These are phyloP conservation scores for Podiceps cristatus DNA, from an alignment of 2,113 vertebrate genomes.

Conservation along the genomic window DNA sequence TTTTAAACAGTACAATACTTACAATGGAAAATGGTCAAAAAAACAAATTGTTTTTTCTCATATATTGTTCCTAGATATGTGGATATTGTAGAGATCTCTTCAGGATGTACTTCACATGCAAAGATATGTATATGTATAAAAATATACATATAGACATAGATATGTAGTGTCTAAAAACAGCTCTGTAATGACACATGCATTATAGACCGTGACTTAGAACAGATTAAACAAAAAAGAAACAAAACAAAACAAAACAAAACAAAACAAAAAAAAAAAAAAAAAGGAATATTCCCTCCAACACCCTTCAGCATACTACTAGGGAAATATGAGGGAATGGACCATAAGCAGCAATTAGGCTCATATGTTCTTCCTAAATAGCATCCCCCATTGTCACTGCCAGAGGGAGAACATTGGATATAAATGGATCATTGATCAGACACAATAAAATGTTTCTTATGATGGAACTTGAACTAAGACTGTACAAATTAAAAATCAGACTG, in stretches of 20 bases:
- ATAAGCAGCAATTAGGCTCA: not conserved
- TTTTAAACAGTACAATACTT: not conserved
- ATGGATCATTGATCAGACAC: not conserved
- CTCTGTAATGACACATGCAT: not conserved
- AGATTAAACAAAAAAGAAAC: too few species aligned
- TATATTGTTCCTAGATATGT: not conserved
- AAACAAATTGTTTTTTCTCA: not conserved
- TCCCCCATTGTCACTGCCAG: not conserved
- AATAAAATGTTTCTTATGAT: not conserved
- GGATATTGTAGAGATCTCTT: not conserved
- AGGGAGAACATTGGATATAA: not conserved
- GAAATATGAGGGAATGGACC: not conserved
- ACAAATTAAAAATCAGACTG: not conserved
- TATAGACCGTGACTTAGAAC: not conserved
- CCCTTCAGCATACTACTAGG: not conserved
- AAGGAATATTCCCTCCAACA: not conserved
- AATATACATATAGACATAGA: rapidly evolving
- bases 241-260: too few species aligned
- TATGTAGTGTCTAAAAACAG: not conserved
- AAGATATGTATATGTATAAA: not conserved
- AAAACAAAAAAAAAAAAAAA: too few species aligned
- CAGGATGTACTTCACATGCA: too few species aligned
- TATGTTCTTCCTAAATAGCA: not conserved
- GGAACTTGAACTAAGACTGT: not conserved
- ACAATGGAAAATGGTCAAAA: not conserved